Conservation (phyloP, 2,797 vertebrate species). For the Leptodactylus fallax region DNA sequence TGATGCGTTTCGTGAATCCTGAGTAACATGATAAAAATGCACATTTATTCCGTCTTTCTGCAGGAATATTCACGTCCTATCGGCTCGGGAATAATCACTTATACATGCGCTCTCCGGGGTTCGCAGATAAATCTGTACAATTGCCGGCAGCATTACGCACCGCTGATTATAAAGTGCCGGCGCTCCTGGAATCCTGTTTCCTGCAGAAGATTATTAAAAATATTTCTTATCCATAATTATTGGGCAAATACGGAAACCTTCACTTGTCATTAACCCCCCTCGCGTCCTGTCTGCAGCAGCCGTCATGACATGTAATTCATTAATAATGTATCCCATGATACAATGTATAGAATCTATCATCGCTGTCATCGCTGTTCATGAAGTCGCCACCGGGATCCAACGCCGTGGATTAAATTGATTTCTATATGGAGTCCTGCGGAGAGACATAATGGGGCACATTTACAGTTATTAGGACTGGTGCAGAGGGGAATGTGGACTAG, state of each 20-base stretch:
- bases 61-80: background rate
- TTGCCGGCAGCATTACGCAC: conserved; percentile 6
- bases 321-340: background rate
- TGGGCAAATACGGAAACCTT: background rate
- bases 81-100: background rate
- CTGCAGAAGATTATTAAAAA: conserved; percentile 29
- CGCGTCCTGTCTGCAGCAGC: background rate
- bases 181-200: conserved; percentile 6
- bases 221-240: conserved; percentile 17
- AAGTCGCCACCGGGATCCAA: background rate
- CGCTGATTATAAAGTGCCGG: conserved; percentile 8
- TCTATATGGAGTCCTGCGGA: too few species aligned
- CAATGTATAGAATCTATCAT: background rate
- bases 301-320: background rate
- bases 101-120: conserved; percentile 32
- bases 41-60: background rate
- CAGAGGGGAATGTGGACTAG: too few species aligned
- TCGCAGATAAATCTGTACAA: conserved; percentile 24
- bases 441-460: too few species aligned
- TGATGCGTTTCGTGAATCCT: background rate
- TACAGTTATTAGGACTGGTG: too few species aligned
- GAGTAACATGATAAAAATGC: conserved; percentile 3
- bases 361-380: background rate
- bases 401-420: background rate
- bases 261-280: background rate